Evolutionary conservation across 2,113 vertebrate genomes (phyloP).

Genomic region (Pagrus major): DNA sequence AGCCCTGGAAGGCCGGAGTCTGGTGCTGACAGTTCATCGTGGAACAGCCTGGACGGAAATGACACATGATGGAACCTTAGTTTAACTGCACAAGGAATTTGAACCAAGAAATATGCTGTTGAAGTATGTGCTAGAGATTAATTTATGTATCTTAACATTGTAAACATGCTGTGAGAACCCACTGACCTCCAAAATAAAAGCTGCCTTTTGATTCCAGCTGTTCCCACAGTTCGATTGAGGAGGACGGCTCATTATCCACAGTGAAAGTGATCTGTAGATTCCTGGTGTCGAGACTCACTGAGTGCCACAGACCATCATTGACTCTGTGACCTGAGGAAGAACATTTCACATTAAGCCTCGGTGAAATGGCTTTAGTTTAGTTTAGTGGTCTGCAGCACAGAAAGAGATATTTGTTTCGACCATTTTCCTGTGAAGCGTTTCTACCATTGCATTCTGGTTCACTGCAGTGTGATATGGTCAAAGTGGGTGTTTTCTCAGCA

Average conservation of each 20-base stretch:
- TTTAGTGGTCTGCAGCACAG: neutral
- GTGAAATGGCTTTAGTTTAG: neutral
- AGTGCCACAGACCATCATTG: constrained; percentile 95
- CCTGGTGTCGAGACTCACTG: constrained; percentile 88
- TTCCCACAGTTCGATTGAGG: constrained; percentile 85
- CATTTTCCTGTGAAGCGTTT: neutral
- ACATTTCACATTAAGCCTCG: neutral
- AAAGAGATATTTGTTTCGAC: neutral
- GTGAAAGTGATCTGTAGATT: constrained; percentile 89
- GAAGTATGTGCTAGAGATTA: neutral
- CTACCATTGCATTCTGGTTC: neutral
- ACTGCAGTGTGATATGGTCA: neutral
- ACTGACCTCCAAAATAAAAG: constrained; percentile 94
- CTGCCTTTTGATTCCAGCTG: constrained; percentile 87
- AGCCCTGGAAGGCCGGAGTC: constrained; percentile 93
- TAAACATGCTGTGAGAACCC: neutral
- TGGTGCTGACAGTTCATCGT: constrained; percentile 88
- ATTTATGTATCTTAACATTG: neutral
- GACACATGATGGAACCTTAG: constrained; percentile 4
- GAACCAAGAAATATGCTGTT: neutral
- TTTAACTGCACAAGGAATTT: neutral
- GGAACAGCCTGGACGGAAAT: constrained; percentile 88
- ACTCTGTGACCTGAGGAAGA: constrained; percentile 86
- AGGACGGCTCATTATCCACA: constrained; percentile 87
- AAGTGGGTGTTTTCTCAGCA: neutral